phyloP scores from a whole-genome alignment of 2,113 vertebrate genomes.

The Athene cunicularia region DNA sequence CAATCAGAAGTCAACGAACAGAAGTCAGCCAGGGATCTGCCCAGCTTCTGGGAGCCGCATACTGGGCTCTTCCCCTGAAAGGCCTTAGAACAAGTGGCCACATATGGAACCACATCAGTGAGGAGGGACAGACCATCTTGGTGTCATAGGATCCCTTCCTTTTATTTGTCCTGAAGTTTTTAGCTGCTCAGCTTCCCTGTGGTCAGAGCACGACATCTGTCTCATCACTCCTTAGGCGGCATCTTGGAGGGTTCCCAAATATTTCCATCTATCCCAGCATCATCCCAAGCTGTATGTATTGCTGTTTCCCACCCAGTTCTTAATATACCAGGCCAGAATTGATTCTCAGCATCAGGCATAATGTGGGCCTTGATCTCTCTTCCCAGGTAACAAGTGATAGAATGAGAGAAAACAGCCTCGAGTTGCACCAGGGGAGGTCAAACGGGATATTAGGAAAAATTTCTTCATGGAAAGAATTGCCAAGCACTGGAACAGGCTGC shows the following conservation, averaged over 20 bases:
- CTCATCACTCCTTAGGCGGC: not conserved
- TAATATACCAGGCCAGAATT: not conserved
- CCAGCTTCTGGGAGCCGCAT: not conserved
- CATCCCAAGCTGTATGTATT: not conserved
- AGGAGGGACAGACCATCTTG: not conserved
- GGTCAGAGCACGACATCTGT: not conserved
- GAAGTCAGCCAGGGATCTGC: not conserved
- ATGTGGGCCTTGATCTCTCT: not conserved
- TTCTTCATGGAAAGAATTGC: not conserved
- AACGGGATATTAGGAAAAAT: not conserved
- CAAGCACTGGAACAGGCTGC: no score
- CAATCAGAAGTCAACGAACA: not conserved
- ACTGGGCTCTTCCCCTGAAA: not conserved
- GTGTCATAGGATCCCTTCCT: not conserved
- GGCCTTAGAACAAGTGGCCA: accelerated
- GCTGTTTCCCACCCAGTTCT: not conserved
- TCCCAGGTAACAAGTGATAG: not conserved
- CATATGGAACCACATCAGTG: accelerated
- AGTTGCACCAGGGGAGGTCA: not conserved
- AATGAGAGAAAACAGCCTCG: not conserved
- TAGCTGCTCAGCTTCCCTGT: not conserved
- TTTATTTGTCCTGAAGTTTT: not conserved
- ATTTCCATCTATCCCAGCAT: not conserved
- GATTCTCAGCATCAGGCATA: not conserved
- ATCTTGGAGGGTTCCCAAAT: not conserved